Percentiles rank a stretch among this genome's conserved stretches.
Evolutionary conservation across 2,113 vertebrate species (phyloP).

Genomic region (Vombatus ursinus): DNA sequence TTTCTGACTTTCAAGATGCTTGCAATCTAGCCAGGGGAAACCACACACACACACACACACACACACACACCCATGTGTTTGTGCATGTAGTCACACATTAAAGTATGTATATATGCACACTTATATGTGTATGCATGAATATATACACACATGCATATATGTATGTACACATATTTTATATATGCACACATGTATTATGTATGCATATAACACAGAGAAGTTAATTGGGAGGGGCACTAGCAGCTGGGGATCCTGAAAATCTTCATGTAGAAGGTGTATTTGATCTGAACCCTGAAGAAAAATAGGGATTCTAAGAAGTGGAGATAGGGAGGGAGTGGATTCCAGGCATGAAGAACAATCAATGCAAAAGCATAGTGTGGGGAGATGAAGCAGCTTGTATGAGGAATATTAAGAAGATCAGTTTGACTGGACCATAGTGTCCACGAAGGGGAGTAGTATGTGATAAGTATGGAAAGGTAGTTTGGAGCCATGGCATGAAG

Average conservation of each 20-base stretch:
- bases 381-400: not conserved
- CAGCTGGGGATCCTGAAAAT: not conserved
- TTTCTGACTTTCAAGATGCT: not conserved
- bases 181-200: not conserved
- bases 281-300: not conserved
- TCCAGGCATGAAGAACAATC: not conserved
- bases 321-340: not conserved
- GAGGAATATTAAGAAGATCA: not conserved
- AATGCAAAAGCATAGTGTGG: not conserved
- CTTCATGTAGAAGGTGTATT: not conserved
- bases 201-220: not conserved
- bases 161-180: not conserved
- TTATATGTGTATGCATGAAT: not conserved
- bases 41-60: not conserved
- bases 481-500: not conserved
- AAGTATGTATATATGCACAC: not conserved
- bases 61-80: not conserved
- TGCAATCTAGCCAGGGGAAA: not conserved
- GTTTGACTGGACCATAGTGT: not conserved
- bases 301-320: not conserved
- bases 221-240: not conserved
- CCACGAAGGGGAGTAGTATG: not conserved
- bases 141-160: not conserved
- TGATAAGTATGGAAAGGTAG: not conserved
- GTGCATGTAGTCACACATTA: not conserved